Percentiles rank a stretch among this genome's conserved stretches.
Evolutionary conservation across 1,140 invertebrate species (phyloP).

Genomic region (Trichonephila clavipes): DNA sequence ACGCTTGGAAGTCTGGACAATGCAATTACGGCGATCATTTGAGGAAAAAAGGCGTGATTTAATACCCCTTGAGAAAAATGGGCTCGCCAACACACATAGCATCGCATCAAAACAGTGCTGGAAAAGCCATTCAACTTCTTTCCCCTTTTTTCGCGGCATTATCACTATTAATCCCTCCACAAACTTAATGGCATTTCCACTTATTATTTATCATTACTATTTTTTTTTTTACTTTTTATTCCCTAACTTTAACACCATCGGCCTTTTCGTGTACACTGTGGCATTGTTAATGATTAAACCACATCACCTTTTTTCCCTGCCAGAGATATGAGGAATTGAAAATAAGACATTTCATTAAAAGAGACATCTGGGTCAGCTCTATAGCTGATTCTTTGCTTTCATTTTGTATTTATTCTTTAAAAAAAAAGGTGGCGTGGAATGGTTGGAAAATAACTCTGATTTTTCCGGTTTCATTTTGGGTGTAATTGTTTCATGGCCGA

Average conservation of each 20-base stretch:
- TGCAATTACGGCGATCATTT: constrained; percentile 29
- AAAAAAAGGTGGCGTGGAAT: not conserved
- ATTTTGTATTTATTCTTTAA: not conserved
- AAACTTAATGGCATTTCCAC: constrained; percentile 13
- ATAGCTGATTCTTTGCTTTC: not conserved
- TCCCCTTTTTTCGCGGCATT: not conserved
- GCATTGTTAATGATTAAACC: constrained; percentile 5
- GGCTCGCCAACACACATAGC: constrained; percentile 15
- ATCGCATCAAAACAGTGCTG: not conserved
- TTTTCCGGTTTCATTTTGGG: not conserved
- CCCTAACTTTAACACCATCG: not conserved
- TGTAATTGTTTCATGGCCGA: constrained; percentile 15
- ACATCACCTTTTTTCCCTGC: not conserved
- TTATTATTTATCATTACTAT: not conserved
- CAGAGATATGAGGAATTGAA: not conserved
- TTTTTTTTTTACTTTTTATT: not conserved
- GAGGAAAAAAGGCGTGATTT: constrained; percentile 36
- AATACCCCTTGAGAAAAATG: constrained; percentile 31
- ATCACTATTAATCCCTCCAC: not conserved
- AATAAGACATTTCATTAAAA: constrained; percentile 35
- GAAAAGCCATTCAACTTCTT: constrained; percentile 20
- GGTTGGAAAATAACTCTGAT: constrained; percentile 15
- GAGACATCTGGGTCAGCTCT: not conserved
- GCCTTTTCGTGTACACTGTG: not conserved
- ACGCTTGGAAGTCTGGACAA: not conserved